These are phyloP conservation scores for Synanthedon andrenaeformis DNA, from an alignment of 2,888 invertebrate species.

Conservation along the genomic window DNA sequence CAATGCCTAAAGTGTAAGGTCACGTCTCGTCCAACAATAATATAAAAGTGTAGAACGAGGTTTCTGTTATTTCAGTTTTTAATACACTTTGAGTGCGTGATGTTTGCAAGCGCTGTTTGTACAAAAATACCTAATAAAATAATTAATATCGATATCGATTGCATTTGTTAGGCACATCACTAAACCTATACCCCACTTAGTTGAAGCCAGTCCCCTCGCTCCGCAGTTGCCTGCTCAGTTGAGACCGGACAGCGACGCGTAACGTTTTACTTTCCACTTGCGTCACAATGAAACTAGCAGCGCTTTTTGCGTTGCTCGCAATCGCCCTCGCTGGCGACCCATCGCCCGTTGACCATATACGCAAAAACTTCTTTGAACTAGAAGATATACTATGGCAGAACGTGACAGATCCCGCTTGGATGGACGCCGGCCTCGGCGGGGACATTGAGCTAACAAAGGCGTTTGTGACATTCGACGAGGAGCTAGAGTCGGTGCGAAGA, in stretches of 20 bases:
- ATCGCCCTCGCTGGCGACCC: conserved; percentile 33
- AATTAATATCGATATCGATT: conserved; percentile 2
- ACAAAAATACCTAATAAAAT: background rate
- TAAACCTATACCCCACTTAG: conserved; percentile 32
- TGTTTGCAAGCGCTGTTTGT: background rate
- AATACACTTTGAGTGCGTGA: background rate
- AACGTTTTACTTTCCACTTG: conserved; percentile 20
- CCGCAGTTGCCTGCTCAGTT: conserved; percentile 28
- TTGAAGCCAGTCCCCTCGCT: conserved; percentile 34
- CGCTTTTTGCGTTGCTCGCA: conserved; percentile 36
- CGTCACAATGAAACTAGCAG: conserved; percentile 39
- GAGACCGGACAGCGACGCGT: conserved; percentile 33
- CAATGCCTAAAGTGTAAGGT: background rate
- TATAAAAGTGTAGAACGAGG: background rate
- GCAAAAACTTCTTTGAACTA: conserved; percentile 69
- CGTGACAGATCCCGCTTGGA: conserved; percentile 48
- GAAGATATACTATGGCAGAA: conserved; percentile 67
- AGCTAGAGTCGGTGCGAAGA: conserved; percentile 43
- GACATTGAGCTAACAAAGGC: conserved; percentile 71
- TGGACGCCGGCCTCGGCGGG: conserved; percentile 41
- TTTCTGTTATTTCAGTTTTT: background rate
- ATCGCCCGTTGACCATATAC: conserved; percentile 69
- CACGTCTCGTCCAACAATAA: background rate
- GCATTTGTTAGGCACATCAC: conserved; percentile 20
- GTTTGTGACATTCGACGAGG: conserved; percentile 69